Conservation (phyloP, 2,888 invertebrate genomes). For the Loripinus fragilis region DNA sequence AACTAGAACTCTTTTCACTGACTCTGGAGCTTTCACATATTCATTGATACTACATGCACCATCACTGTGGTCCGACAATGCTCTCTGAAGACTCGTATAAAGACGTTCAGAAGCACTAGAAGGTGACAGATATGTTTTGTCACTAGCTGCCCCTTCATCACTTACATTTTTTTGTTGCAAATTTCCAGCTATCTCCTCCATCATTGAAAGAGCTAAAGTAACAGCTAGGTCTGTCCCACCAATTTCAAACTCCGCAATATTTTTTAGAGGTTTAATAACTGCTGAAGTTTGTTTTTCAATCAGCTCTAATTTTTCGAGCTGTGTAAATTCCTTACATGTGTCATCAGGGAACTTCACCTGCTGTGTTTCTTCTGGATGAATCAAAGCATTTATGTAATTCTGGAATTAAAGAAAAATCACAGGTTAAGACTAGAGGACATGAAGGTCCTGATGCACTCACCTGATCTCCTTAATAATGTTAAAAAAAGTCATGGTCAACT, state of each 20-base stretch:
- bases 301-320: slow-evolving; percentile 57
- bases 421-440: background rate
- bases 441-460: no score
- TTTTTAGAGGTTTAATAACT: slow-evolving; percentile 55
- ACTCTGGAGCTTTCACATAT: slow-evolving; percentile 52
- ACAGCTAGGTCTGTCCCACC: slow-evolving; percentile 72
- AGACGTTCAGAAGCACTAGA: slow-evolving; percentile 51
- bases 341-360: slow-evolving; percentile 58
- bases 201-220: slow-evolving; percentile 74
- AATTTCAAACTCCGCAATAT: slow-evolving; percentile 64
- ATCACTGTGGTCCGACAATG: slow-evolving; percentile 66
- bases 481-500: no score
- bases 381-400: slow-evolving; percentile 71
- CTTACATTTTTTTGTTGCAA: slow-evolving; percentile 32
- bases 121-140: slow-evolving; percentile 34
- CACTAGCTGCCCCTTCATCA: slow-evolving; percentile 27
- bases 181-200: slow-evolving; percentile 71
- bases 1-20: slow-evolving; percentile 66
- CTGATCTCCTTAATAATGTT: no score
- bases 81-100: slow-evolving; percentile 51
- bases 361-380: slow-evolving; percentile 63
- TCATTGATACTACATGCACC: slow-evolving; percentile 61
- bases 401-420: slow-evolving; percentile 47
- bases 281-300: slow-evolving; percentile 72
- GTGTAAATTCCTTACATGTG: slow-evolving; percentile 45